A percentile compares a stretch with the other conserved stretches of the same genome.
phyloP scores from a whole-genome alignment of 1,140 invertebrate species.

The Drosophila nigromelanica region DNA sequence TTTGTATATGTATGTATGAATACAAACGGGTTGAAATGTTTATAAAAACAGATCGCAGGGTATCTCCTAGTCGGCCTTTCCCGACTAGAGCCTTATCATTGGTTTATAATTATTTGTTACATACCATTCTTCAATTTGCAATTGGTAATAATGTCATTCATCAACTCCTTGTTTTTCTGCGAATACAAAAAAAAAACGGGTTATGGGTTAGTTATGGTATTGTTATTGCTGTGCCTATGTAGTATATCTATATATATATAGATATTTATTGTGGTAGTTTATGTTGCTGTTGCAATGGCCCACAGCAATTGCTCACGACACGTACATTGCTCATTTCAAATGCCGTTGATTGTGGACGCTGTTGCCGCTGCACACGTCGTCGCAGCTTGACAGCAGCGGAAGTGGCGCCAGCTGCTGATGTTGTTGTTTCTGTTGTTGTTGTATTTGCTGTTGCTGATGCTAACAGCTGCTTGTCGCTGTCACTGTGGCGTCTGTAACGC shows the following conservation, averaged over 20 bases:
- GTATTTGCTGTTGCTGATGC: constrained; percentile 1
- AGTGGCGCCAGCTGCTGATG: constrained; percentile 49
- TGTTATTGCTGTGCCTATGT: constrained; percentile 3
- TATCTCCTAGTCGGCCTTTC: neutral
- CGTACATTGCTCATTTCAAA: constrained; percentile 73
- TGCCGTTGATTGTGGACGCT: constrained; percentile 64
- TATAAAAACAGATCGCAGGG: too few relatives aligned
- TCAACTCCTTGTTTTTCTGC: constrained; percentile 89
- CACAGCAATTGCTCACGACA: constrained; percentile 36
- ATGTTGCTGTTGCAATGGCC: constrained; percentile 19
- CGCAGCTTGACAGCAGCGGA: constrained; percentile 63
- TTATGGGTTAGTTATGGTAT: constrained; percentile 14
- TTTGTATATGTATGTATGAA: too few relatives aligned
- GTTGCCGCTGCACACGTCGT: constrained; percentile 52
- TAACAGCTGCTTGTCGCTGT: constrained; percentile 22
- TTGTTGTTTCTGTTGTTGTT: constrained; percentile 4
- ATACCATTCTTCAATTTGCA: constrained; percentile 88
- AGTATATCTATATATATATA: constrained; percentile 9
- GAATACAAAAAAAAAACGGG: constrained; percentile 84
- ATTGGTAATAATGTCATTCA: constrained; percentile 87
- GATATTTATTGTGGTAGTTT: constrained; percentile 8
- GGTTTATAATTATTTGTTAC: constrained; percentile 23
- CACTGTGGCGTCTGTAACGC: constrained; percentile 60
- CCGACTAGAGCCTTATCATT: neutral
- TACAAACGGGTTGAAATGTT: too few relatives aligned